Base-by-base conservation (phyloP, 53 echinoderm and acorn worm genomes). In the Holothuria leucospilota region DNA sequence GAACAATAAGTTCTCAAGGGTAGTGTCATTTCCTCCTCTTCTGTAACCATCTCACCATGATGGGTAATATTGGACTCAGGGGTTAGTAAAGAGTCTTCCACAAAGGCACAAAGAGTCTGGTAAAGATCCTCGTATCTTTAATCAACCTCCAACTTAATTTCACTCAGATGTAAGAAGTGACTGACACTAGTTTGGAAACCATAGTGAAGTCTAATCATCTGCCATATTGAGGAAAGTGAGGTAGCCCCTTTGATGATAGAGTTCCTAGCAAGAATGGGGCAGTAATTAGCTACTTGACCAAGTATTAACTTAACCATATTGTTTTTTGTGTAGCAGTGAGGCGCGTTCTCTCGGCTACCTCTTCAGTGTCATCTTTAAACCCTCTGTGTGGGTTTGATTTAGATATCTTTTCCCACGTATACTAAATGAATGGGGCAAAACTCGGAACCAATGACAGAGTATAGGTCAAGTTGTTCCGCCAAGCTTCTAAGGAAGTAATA, bases 51-150 rank as follows among this genome's bases (percentile, higher is more conserved):
- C 28, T 89, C 34, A 34, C 81, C 89, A 74, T 85, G 88, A 71
- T 92, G 88, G 29, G 80, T 78, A 34, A 85, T 64, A 23, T 78
- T 8, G 1, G 1, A 51, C 13, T 78, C 78, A 23, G 24, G 78
- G 18, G 58, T 24, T 0, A 51, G 14, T 13, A 78, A 56, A 6
- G 52, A 78, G 53, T 78, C 78, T 23, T 89, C 88, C 9, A 88
- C 53, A 58, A 92, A 92, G 4, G 85, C 85, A 29, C 73, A 68
- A 10, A 86, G 81, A 28, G 85, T 27, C 63, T 89, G 82, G 39
- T 51, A 85, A 24, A 92, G 82, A 82, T 92, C 92, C 27, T 81
- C 89, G 23, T 65, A 85, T 11, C 82, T 39, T 71, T 92, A 82
- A 60, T 89, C 86, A 34, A 84, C 84, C 38, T 81, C 46, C 49